A percentile compares a stretch with the other conserved stretches of the same genome.
Conservation (phyloP, 2,797 vertebrate genomes). For the Okamejei kenojei region DNA sequence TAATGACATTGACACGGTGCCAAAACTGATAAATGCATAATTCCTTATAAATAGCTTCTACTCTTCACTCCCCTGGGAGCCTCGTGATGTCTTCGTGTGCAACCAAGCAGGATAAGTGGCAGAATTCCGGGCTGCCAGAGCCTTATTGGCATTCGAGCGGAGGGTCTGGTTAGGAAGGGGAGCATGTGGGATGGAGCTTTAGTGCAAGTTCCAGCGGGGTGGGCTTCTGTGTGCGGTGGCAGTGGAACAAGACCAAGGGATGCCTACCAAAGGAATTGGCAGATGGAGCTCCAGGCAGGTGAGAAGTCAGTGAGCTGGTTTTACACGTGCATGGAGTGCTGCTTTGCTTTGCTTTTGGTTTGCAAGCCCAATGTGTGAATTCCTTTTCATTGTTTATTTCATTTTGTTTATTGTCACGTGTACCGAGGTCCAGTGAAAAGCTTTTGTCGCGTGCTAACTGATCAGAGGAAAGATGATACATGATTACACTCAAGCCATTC, state of each 20-base stretch:
- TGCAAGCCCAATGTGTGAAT: not conserved
- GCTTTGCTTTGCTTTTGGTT: not conserved
- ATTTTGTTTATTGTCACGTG: too few relatives aligned
- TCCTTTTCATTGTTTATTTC: not conserved
- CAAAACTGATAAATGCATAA: not conserved
- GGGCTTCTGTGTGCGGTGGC: not conserved
- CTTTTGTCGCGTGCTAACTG: too few relatives aligned
- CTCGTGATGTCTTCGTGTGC: conserved; percentile 41
- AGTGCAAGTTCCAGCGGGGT: not conserved
- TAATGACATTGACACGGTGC: conserved; percentile 21
- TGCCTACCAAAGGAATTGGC: conserved; percentile 43
- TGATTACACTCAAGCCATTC: too few relatives aligned
- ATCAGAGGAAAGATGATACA: too few relatives aligned
- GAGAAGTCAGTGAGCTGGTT: not conserved
- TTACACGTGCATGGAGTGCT: not conserved
- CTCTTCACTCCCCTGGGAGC: not conserved
- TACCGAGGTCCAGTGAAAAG: too few relatives aligned
- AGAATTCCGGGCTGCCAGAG: conserved; percentile 39
- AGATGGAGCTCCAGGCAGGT: conserved; percentile 46
- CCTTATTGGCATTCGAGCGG: conserved; percentile 35
- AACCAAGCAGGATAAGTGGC: conserved; percentile 44
- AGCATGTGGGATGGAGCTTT: not conserved
- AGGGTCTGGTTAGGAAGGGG: not conserved
- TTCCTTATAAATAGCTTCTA: conserved; percentile 20
- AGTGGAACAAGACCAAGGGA: conserved; percentile 36